Evolutionary conservation across 2,888 invertebrate genomes (phyloP).

Genomic region (Keiferia lycopersicella): DNA sequence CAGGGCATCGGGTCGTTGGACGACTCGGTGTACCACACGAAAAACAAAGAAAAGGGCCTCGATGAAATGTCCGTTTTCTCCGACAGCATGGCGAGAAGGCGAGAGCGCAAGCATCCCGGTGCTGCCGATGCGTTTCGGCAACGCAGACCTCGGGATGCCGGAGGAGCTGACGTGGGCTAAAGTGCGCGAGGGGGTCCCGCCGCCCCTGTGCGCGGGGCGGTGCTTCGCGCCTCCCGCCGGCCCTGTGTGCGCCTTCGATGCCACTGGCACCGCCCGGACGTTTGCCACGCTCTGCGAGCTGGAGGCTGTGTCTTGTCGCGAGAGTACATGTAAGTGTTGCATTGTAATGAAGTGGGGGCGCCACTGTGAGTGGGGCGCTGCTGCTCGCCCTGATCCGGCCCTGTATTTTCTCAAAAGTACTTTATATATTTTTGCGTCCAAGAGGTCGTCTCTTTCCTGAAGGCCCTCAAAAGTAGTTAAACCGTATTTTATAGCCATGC

Average conservation of each 20-base stretch:
- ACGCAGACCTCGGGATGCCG: constrained; percentile 41
- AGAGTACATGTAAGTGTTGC: constrained; percentile 80
- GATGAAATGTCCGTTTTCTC: not conserved
- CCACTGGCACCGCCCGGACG: constrained; percentile 77
- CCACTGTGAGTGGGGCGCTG: no score
- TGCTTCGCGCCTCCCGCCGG: constrained; percentile 70
- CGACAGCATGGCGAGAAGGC: constrained; percentile 60
- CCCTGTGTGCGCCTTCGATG: constrained; percentile 82
- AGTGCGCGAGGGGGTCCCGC: constrained; percentile 69
- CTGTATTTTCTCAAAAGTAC: no score
- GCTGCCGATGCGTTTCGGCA: constrained; percentile 55
- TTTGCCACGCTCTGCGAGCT: constrained; percentile 82
- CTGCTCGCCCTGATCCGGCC: no score
- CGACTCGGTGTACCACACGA: no score
- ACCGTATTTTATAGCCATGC: no score
- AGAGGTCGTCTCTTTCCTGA: no score
- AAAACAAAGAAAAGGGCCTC: no score
- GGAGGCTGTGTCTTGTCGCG: constrained; percentile 79
- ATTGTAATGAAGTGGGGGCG: not conserved
- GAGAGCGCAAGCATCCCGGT: constrained; percentile 62
- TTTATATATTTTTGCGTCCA: no score
- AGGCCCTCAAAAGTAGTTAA: no score
- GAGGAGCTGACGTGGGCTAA: constrained; percentile 51
- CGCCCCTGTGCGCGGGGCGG: constrained; percentile 67
- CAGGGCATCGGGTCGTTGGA: no score